A percentile compares a stretch with the other conserved stretches of the same genome.
phyloP scores from a whole-genome alignment of 1,140 invertebrate species.

The Solen grandis region DNA sequence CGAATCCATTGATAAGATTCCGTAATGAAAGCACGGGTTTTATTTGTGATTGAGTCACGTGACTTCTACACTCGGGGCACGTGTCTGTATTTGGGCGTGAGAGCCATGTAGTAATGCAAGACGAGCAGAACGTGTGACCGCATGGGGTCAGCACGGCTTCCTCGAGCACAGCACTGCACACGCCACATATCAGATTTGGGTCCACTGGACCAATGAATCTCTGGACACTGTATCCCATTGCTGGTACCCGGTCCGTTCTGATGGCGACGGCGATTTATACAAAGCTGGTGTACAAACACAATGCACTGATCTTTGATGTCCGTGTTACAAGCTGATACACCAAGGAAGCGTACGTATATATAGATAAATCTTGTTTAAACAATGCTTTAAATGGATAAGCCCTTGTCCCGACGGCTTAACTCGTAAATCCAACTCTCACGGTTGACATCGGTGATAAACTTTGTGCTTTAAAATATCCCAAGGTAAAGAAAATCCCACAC shows the following conservation, averaged over 20 bases:
- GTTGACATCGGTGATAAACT: conserved; percentile 23
- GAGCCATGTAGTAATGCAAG: conserved; percentile 76
- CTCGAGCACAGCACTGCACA: conserved; percentile 75
- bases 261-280: no score
- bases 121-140: conserved; percentile 75
- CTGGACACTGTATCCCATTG: conserved; percentile 73
- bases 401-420: neutral
- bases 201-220: conserved; percentile 71
- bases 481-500: neutral
- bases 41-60: conserved; percentile 54
- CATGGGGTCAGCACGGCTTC: conserved; percentile 77
- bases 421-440: conserved; percentile 30
- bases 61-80: conserved; percentile 76
- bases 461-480: neutral
- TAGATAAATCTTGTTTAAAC: conserved; percentile 22
- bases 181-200: conserved; percentile 75
- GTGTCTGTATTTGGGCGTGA: conserved; percentile 61
- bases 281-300: no score
- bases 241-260: no score
- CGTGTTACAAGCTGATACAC: no score
- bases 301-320: no score
- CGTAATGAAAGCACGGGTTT: conserved; percentile 74
- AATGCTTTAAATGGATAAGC: conserved; percentile 12
- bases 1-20: conserved; percentile 75
- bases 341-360: no score